Conservation (phyloP, 1,140 invertebrate species). For the Papilio helenus region DNA sequence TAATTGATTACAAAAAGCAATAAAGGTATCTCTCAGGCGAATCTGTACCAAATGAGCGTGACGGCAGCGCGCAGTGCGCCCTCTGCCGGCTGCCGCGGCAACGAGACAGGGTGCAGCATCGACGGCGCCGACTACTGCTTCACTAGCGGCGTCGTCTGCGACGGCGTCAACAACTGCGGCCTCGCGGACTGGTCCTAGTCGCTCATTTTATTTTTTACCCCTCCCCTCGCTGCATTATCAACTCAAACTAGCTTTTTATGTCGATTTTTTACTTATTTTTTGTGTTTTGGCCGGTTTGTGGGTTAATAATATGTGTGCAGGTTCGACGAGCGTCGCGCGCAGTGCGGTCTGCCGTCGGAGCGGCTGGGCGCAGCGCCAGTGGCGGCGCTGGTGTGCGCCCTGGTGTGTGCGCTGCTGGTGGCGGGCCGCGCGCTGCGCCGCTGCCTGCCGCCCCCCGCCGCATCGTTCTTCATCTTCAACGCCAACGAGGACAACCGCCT, state of each 20-base stretch:
- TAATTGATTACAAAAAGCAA: not conserved
- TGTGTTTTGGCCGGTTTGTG: no score
- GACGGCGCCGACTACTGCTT: constrained; percentile 57
- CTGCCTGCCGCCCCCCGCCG: constrained; percentile 58
- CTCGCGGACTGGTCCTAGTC: constrained; percentile 63
- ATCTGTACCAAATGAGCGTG: constrained; percentile 68
- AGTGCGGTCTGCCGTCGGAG: constrained; percentile 61
- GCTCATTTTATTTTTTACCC: not conserved
- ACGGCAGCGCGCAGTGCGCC: constrained; percentile 61
- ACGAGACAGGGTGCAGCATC: constrained; percentile 64
- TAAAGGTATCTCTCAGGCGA: constrained; percentile 48
- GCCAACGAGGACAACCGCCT: constrained; percentile 75
- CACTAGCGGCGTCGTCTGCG: constrained; percentile 72
- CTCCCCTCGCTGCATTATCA: no score
- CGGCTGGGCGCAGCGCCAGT: constrained; percentile 60
- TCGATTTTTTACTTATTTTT: no score
- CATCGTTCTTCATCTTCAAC: constrained; percentile 75
- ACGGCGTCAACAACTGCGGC: constrained; percentile 75
- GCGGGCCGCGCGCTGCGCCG: constrained; percentile 56
- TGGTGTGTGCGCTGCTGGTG: constrained; percentile 55
- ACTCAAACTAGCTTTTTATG: no score
- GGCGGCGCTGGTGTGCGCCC: constrained; percentile 56
- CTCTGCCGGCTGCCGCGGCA: constrained; percentile 46
- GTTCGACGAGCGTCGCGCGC: constrained; percentile 69
- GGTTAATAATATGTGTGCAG: constrained; percentile 42